These are phyloP conservation scores for Lethenteron reissneri DNA, from an alignment of 2,113 vertebrate species.

Conservation along the genomic window DNA sequence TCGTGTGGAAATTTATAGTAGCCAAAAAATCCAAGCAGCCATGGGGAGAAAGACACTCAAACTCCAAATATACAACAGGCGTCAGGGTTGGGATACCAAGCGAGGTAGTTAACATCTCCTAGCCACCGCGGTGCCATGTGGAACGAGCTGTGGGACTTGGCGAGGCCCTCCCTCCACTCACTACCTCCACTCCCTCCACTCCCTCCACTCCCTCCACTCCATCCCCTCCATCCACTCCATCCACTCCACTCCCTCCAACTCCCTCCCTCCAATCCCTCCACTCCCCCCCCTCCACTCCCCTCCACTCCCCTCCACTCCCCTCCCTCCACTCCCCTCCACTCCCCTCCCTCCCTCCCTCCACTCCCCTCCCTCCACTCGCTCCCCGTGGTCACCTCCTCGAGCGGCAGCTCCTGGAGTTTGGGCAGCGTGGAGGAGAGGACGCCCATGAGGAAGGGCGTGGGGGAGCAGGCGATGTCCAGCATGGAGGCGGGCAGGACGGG, in stretches of 20 bases:
- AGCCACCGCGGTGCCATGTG: no score
- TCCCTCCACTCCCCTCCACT: not conserved
- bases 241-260: not conserved
- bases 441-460: conserved; percentile 82
- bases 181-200: not conserved
- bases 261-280: no score
- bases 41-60: no score
- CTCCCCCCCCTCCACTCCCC: no score
- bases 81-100: no score
- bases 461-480: conserved; percentile 91
- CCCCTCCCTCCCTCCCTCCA: not conserved
- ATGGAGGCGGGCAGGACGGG: conserved; percentile 71
- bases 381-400: conserved; percentile 55
- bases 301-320: not conserved
- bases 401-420: conserved; percentile 60
- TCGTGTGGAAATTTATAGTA: no score
- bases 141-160: no score
- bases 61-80: no score
- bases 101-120: no score
- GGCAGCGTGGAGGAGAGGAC: conserved; percentile 59
- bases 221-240: no score
- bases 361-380: not conserved
- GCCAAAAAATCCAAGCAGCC: no score
- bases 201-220: conserved; percentile 1
- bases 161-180: no score